Evolutionary conservation across 2,797 vertebrate genomes (phyloP), one percentile per base, ranked within the genome.

Genomic region (Sciurus carolinensis): DNA sequence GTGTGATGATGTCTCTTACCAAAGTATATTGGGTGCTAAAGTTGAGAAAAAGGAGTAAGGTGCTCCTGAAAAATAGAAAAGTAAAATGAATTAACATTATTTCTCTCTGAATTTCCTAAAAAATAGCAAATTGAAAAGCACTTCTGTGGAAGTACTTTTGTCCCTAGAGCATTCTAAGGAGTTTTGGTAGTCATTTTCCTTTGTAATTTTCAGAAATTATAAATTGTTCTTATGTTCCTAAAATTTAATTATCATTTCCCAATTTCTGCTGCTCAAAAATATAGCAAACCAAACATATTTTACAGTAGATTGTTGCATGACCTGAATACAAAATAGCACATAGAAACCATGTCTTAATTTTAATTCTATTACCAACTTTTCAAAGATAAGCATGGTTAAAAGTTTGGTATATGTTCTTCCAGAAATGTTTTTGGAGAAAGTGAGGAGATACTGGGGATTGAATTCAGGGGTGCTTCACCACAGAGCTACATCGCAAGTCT

Each of bases 181-280:
- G 42, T 7, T 87, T 52, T 26, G 11, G 24, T 52, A 30, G 30
- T 62, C 50, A 8, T 82, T 95, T 8, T 69, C 20, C 7, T 92
- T 75, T 36, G 1, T 28, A 10, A 17, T 54, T 90, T 75, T 42
- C 57, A 79, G 54, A 85, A 80, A 13, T 52, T 15, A 18, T n/a
- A 33, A 15, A 44, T 12, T 67, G 26, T 75, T 59, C 33, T 90
- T 57, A 42, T 36, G 13, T 22, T 79, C 2, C 33, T 91, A 44
- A 89, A 62, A 24, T 90, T 80, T 64, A 39, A 30, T 73, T 72
- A 13, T 82, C 20, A 50, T 67, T 93, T 52, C 80, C 36, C 17
- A 33, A 52, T 76, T 81, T 96, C 26, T 94, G 14, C 6, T 91
- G 30, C 64, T 71, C 80, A 80, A 36, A 90, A 12, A 85, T 8